Percentiles rank a stretch among this genome's conserved stretches.
Evolutionary conservation across 2,888 invertebrate genomes (phyloP).

Genomic region (Cylindroiulus punctatus): DNA sequence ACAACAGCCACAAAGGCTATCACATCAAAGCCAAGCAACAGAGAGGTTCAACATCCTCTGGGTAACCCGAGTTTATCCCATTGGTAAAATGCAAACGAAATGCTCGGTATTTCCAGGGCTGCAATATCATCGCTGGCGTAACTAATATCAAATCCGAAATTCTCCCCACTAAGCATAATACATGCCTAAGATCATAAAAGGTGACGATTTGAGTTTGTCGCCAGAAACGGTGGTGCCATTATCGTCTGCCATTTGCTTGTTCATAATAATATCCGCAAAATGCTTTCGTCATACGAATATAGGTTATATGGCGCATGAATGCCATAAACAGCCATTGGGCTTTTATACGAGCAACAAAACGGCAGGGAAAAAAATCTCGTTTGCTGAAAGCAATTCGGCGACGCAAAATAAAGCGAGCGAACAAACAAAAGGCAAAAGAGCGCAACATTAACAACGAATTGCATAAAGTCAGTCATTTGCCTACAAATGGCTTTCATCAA

Average conservation of each 20-base stretch:
- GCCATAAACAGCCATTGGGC: constrained; percentile 42
- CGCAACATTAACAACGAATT: constrained; percentile 29
- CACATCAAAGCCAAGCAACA: not conserved
- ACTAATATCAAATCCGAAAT: constrained; percentile 29
- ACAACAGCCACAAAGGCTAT: not conserved
- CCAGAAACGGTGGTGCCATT: constrained; percentile 38
- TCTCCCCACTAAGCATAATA: constrained; percentile 38
- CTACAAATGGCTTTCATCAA: constrained; percentile 37
- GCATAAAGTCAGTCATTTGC: constrained; percentile 42
- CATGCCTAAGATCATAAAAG: constrained; percentile 42
- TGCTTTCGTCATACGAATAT: constrained; percentile 42
- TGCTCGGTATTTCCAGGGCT: not conserved
- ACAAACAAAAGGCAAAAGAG: constrained; percentile 42
- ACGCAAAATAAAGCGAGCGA: constrained; percentile 38
- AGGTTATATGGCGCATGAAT: constrained; percentile 42
- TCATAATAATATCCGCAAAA: constrained; percentile 42
- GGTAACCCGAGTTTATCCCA: not conserved
- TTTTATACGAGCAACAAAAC: constrained; percentile 42
- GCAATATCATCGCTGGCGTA: constrained; percentile 12
- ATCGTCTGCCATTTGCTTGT: constrained; percentile 28
- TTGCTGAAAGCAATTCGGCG: constrained; percentile 42
- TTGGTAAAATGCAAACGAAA: constrained; percentile 15
- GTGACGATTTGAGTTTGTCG: constrained; percentile 38
- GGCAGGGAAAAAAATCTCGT: constrained; percentile 20
- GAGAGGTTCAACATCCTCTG: not conserved